These are phyloP conservation scores for Cephus nigrinus DNA, from an alignment of 2,888 invertebrate genomes.

Conservation along the genomic window DNA sequence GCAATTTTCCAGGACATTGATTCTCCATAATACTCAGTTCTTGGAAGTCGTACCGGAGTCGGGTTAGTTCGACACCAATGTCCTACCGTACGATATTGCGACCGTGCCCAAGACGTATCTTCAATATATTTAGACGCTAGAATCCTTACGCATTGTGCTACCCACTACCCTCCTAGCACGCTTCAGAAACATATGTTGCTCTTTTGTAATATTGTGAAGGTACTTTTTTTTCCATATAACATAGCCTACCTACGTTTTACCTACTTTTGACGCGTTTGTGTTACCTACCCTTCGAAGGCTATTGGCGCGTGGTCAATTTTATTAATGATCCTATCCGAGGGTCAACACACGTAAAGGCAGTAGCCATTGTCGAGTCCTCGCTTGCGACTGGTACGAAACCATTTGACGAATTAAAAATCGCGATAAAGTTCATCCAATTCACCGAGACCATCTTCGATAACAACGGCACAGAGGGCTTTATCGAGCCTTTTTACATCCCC, in stretches of 20 bases:
- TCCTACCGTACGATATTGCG: constrained; percentile 4
- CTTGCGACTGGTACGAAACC: background rate
- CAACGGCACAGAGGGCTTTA: background rate
- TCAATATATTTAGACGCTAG: background rate
- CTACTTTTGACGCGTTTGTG: constrained; percentile 7
- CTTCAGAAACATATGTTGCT: constrained; percentile 38
- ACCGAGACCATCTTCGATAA: background rate
- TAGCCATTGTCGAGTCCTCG: background rate
- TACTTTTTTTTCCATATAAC: constrained; percentile 9
- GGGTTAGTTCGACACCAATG: constrained; percentile 42
- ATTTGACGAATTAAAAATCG: background rate
- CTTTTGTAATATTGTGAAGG: constrained; percentile 1
- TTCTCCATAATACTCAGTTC: constrained; percentile 32
- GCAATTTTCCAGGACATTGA: constrained; percentile 52
- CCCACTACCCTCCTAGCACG: constrained; percentile 24
- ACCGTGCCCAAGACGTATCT: background rate
- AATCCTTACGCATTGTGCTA: background rate
- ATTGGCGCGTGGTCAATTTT: constrained; percentile 48
- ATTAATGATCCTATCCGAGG: constrained; percentile 37
- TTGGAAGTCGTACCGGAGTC: constrained; percentile 39
- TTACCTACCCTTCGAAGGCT: constrained; percentile 15
- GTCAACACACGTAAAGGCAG: constrained; percentile 1
- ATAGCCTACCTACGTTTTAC: constrained; percentile 17
- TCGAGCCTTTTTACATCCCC: background rate
- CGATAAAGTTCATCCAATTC: background rate